phyloP scores from a whole-genome alignment of 2,888 invertebrate genomes.

The Pyrochroa serraticornis region DNA sequence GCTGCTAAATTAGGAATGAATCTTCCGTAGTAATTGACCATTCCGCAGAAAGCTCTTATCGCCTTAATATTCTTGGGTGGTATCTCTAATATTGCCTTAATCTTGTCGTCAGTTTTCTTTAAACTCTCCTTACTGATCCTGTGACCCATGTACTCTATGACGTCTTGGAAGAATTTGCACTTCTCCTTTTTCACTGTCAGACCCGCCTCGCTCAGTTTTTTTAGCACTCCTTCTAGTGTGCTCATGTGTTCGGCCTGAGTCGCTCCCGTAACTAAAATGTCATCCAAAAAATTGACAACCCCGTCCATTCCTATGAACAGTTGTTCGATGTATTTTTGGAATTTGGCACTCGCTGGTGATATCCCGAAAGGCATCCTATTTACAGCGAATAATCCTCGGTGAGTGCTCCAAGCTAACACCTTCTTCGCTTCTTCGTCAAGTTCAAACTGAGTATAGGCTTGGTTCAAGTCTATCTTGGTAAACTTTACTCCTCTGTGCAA shows the following conservation, averaged over 20 bases:
- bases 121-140: constrained; percentile 32
- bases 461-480: constrained; percentile 8
- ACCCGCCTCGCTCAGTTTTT: constrained; percentile 35
- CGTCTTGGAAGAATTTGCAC: constrained; percentile 46
- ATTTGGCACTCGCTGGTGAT: constrained; percentile 45
- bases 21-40: constrained; percentile 30
- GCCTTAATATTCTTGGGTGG: constrained; percentile 19
- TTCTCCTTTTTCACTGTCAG: constrained; percentile 45
- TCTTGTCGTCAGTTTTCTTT: constrained; percentile 29
- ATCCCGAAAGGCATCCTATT: constrained; percentile 48
- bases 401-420: constrained; percentile 43
- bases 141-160: constrained; percentile 46
- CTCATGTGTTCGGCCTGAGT: constrained; percentile 34
- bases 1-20: constrained; percentile 10
- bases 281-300: constrained; percentile 46
- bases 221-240: constrained; percentile 37
- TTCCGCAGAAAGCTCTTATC: constrained; percentile 19
- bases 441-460: constrained; percentile 48
- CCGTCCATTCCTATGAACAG: constrained; percentile 42
- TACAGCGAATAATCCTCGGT: constrained; percentile 47
- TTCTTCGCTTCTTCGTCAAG: constrained; percentile 42
- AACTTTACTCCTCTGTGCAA: no score
- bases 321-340: constrained; percentile 48
- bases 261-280: constrained; percentile 43
- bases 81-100: constrained; percentile 30